These are phyloP conservation scores for Mellilla xanthometata DNA, from an alignment of 2,888 invertebrate genomes.

Conservation along the genomic window DNA sequence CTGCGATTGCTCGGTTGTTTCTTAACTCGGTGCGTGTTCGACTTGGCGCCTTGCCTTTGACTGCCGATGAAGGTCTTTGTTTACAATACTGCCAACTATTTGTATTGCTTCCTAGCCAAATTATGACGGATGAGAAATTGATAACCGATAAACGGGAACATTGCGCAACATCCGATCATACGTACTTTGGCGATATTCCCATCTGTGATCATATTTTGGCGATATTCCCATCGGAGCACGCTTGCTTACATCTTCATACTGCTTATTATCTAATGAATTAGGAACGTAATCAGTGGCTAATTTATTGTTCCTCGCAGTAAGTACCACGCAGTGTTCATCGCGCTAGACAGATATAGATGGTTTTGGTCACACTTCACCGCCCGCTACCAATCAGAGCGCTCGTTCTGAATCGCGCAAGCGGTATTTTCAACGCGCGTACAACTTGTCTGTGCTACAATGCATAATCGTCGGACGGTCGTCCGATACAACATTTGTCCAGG, in stretches of 20 bases:
- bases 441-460: too few relatives aligned
- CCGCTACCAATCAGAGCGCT: too few relatives aligned
- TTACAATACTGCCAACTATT: conserved; percentile 62
- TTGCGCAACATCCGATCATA: background rate
- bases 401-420: too few relatives aligned
- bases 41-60: conserved; percentile 56
- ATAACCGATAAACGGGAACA: conserved; percentile 3
- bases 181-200: conserved; percentile 2
- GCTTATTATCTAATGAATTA: background rate
- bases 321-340: too few relatives aligned
- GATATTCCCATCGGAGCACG: conserved; percentile 4
- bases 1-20: background rate
- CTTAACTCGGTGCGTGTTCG: conserved; percentile 31
- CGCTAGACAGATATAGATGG: too few relatives aligned
- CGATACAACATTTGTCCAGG: too few relatives aligned
- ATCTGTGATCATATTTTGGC: conserved; percentile 1
- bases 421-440: too few relatives aligned
- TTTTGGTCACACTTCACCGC: too few relatives aligned
- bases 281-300: too few relatives aligned
- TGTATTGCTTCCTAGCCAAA: conserved; percentile 52
- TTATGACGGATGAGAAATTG: conserved; percentile 30
- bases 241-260: background rate
- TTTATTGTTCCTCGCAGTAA: too few relatives aligned
- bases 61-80: conserved; percentile 54
- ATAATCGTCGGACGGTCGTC: too few relatives aligned